Percentiles rank a stretch among this genome's conserved stretches.
These are phyloP conservation scores for Ivindomyrus marchei DNA, from an alignment of 2,113 vertebrate species.

Conservation along the genomic window DNA sequence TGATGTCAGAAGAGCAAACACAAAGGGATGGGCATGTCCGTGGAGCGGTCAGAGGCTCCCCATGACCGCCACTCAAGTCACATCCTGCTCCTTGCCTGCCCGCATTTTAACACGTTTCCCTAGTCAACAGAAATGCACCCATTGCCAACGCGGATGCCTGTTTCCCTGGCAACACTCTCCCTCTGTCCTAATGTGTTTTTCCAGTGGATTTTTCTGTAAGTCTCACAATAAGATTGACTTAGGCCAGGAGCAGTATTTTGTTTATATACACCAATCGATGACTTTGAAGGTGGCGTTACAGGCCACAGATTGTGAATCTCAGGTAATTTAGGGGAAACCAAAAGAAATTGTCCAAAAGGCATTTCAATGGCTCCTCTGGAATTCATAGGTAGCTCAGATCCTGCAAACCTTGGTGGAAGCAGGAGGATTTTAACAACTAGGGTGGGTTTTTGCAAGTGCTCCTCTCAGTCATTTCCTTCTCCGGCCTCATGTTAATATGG, in stretches of 20 bases:
- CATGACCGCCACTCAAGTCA: background rate
- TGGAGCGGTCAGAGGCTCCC: background rate
- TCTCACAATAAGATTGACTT: background rate
- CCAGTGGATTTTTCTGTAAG: background rate
- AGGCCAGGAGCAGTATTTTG: background rate
- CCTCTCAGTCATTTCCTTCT: background rate
- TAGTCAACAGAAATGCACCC: background rate
- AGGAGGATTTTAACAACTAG: background rate
- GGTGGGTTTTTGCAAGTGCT: background rate
- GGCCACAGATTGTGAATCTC: background rate
- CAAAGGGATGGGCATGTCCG: background rate
- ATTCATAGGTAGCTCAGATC: background rate
- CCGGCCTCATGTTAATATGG: background rate
- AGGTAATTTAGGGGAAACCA: background rate
- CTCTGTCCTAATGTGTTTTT: background rate
- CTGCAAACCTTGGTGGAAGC: background rate
- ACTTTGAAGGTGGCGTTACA: background rate
- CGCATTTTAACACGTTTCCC: background rate
- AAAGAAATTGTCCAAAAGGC: background rate
- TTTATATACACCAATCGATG: background rate
- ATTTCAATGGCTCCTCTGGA: background rate
- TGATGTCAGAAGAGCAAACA: background rate
- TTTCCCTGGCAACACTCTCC: constrained; percentile 3
- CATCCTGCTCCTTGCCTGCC: background rate
- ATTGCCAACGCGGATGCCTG: background rate